Percentiles rank a stretch among this genome's conserved stretches.
Conservation (phyloP, 2,888 invertebrate genomes). For the Empis livida region DNA sequence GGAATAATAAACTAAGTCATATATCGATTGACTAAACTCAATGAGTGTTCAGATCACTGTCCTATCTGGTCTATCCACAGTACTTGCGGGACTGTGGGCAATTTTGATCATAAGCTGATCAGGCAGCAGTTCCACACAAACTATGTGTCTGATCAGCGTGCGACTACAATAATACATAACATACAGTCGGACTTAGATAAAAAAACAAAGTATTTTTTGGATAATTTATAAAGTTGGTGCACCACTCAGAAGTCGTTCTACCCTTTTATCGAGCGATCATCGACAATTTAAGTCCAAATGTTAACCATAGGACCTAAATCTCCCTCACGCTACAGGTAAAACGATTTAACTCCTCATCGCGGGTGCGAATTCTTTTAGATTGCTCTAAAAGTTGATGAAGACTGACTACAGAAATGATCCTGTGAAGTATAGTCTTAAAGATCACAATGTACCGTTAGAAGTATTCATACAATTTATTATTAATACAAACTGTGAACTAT, state of each 20-base stretch:
- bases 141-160: too few species aligned
- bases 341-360: conserved; percentile 45
- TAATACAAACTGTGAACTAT: neutral
- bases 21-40: too few species aligned
- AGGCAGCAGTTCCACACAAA: too few species aligned
- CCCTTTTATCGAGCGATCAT: conserved; percentile 28
- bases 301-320: conserved; percentile 13
- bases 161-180: too few species aligned
- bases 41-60: too few species aligned
- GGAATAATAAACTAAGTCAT: too few species aligned
- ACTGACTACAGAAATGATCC: conserved; percentile 57
- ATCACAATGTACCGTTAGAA: neutral
- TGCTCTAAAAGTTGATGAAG: conserved; percentile 42
- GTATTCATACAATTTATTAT: neutral
- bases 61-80: too few species aligned
- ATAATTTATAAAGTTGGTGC: neutral
- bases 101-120: too few species aligned
- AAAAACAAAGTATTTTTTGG: neutral
- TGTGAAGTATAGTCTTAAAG: conserved; percentile 42
- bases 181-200: too few species aligned
- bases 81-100: too few species aligned
- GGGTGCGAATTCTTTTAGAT: conserved; percentile 39
- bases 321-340: conserved; percentile 41
- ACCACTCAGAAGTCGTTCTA: conserved; percentile 27
- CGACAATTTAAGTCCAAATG: conserved; percentile 17